Percentiles rank a stretch among this genome's conserved stretches.
Conservation (phyloP, 1,140 invertebrate genomes). For the Thalassaphorura encarpata region DNA sequence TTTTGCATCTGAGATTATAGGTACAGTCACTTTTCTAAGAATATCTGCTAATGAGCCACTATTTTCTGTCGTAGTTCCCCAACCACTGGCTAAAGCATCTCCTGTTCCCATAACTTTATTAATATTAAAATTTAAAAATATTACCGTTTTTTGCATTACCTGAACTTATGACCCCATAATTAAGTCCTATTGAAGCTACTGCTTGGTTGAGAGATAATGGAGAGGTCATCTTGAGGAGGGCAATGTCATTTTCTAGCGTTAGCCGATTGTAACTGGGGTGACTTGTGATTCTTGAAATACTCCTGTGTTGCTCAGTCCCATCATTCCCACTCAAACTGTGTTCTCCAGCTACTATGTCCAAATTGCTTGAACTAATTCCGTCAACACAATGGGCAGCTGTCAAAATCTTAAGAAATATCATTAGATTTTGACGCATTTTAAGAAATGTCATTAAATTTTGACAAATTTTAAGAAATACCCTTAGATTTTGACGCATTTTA, state of each 20-base stretch:
- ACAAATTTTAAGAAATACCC: too few relatives aligned
- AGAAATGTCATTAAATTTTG: too few relatives aligned
- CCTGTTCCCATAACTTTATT: not conserved
- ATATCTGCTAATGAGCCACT: not conserved
- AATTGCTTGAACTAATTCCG: not conserved
- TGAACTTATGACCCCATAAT: not conserved
- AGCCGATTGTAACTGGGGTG: conserved; percentile 44
- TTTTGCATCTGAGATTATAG: not conserved
- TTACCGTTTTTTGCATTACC: not conserved
- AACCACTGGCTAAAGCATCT: not conserved
- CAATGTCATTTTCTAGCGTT: conserved; percentile 10
- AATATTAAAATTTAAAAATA: not conserved
- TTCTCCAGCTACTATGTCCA: conserved; percentile 37
- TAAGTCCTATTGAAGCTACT: not conserved
- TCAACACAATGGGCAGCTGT: conserved; percentile 11
- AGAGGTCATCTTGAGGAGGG: not conserved
- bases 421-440: not conserved
- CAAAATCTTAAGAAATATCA: not conserved
- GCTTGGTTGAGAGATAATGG: not conserved
- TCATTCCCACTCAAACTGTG: conserved; percentile 36
- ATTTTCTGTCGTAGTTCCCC: not conserved
- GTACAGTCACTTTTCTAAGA: not conserved
- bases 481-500: too few relatives aligned
- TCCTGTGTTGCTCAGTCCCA: conserved; percentile 39
- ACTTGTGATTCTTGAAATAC: conserved; percentile 37